A percentile compares a stretch with the other conserved stretches of the same genome.
These are phyloP conservation scores for Lasioglossum lativentre DNA, from an alignment of 2,888 invertebrate genomes.

Conservation along the genomic window DNA sequence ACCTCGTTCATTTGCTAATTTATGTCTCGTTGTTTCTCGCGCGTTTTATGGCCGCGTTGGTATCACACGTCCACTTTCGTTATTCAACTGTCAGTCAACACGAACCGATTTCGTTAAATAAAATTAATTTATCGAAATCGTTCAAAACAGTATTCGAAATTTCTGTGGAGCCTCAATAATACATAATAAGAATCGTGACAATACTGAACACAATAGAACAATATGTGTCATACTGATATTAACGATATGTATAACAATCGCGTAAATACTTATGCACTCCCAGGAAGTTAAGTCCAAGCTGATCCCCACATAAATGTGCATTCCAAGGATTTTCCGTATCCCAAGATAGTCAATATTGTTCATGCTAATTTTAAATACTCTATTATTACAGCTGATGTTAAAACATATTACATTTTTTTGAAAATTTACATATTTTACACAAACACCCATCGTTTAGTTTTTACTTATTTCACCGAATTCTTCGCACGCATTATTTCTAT, in stretches of 20 bases:
- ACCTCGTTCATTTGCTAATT: neutral
- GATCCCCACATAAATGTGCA: neutral
- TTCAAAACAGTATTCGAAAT: neutral
- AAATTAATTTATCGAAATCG: neutral
- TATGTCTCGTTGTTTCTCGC: neutral
- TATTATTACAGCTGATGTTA: neutral
- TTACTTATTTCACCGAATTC: neutral
- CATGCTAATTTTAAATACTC: neutral
- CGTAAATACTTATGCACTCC: neutral
- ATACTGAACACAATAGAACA: neutral
- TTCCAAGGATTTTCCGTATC: neutral
- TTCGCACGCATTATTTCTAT: neutral
- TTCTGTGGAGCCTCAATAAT: neutral
- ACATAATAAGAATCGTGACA: neutral
- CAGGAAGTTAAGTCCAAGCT: neutral
- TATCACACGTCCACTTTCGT: neutral
- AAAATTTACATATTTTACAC: neutral
- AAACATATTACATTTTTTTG: neutral
- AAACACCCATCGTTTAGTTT: neutral
- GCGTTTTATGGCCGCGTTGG: neutral
- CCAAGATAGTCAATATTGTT: neutral
- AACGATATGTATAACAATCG: neutral
- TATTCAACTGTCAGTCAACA: neutral
- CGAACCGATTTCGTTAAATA: neutral
- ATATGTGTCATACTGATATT: neutral